Percentiles rank a stretch among this genome's conserved stretches.
These are phyloP conservation scores for Zaprionus nigranus DNA, from an alignment of 1,140 invertebrate species.

Conservation along the genomic window DNA sequence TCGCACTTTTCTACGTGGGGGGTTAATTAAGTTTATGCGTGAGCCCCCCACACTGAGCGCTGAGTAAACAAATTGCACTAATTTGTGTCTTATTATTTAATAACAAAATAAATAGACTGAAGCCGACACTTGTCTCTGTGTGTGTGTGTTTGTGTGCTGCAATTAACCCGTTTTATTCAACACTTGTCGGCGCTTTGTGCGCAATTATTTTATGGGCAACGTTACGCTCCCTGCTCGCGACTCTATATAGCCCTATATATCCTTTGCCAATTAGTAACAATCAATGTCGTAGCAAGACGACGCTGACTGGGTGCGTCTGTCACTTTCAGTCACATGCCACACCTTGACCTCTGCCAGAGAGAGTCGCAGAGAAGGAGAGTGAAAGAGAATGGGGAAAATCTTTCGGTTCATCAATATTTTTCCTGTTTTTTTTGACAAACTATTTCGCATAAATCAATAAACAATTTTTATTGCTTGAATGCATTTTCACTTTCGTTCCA, in stretches of 20 bases:
- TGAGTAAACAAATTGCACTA: constrained; percentile 78
- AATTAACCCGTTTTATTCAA: constrained; percentile 58
- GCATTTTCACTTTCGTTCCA: neutral
- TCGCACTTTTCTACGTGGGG: constrained; percentile 51
- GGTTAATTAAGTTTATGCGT: constrained; percentile 63
- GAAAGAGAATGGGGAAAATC: neutral
- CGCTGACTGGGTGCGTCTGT: constrained; percentile 23
- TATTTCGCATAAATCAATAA: constrained; percentile 42
- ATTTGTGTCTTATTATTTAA: constrained; percentile 83
- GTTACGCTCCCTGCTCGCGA: constrained; percentile 7
- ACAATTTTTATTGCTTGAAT: constrained; percentile 21
- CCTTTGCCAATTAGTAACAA: constrained; percentile 56
- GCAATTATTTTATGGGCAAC: constrained; percentile 63
- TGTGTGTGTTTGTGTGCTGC: constrained; percentile 14
- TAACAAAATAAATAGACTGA: constrained; percentile 79
- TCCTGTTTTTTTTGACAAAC: constrained; percentile 24
- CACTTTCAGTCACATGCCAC: constrained; percentile 9
- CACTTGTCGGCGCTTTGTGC: constrained; percentile 45
- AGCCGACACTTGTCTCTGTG: constrained; percentile 31
- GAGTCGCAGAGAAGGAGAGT: too few relatives aligned
- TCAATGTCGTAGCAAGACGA: constrained; percentile 44
- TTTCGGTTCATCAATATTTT: neutral
- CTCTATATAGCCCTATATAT: constrained; percentile 16
- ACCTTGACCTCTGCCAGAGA: constrained; percentile 40
- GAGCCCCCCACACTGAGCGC: constrained; percentile 29